phyloP scores from a whole-genome alignment of 2,797 vertebrate species.

The Sarcoramphus papa region DNA sequence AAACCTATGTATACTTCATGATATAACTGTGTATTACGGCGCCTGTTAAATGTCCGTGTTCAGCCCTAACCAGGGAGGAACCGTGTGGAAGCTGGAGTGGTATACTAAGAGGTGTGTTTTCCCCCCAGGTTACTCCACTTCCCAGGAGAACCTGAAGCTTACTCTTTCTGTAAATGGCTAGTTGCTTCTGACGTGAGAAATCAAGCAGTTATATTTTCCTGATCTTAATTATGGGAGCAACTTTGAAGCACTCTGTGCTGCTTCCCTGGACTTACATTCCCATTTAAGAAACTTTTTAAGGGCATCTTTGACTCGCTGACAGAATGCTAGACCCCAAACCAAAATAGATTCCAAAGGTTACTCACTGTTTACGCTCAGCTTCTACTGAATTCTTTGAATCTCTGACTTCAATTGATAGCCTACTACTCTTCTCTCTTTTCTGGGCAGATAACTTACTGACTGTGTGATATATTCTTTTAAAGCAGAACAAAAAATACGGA shows the following conservation, averaged over 20 bases:
- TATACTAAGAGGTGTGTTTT: fast-evolving
- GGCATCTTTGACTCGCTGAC: background rate
- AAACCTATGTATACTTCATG: fast-evolving
- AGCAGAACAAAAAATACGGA: background rate
- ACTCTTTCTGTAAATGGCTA: background rate
- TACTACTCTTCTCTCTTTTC: background rate
- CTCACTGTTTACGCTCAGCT: background rate
- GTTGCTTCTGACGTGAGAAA: background rate
- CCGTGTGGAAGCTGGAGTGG: fast-evolving
- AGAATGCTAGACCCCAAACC: background rate
- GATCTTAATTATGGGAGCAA: background rate
- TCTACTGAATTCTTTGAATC: background rate
- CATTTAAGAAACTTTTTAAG: background rate
- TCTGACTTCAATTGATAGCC: background rate
- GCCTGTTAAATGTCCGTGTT: fast-evolving
- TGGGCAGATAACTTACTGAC: background rate
- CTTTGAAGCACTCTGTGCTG: background rate
- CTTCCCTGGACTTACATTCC: background rate
- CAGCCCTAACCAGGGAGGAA: background rate
- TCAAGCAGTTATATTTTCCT: background rate
- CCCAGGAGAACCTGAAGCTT: background rate
- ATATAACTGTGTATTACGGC: fast-evolving
- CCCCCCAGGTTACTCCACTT: background rate
- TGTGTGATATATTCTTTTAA: background rate
- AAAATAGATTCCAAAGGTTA: background rate